phyloP scores from a whole-genome alignment of 2,113 vertebrate genomes.

The Corapipo altera region DNA sequence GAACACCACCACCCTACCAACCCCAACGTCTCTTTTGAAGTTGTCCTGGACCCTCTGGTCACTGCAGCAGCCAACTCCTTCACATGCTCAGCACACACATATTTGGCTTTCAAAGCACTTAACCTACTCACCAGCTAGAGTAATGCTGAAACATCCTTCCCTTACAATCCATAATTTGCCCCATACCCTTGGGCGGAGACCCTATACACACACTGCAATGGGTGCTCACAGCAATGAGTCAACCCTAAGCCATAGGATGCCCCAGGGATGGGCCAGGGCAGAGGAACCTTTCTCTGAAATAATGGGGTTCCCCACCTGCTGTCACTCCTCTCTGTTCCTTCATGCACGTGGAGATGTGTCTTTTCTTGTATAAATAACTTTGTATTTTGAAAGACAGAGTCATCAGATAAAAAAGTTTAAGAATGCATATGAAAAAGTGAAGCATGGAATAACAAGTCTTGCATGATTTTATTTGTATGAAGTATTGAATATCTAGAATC shows the following conservation, averaged over 20 bases:
- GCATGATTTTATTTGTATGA: neutral
- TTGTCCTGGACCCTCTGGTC: neutral
- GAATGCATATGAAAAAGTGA: neutral
- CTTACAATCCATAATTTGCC: neutral
- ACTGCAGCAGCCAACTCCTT: neutral
- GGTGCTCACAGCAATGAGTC: neutral
- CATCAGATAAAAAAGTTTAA: neutral
- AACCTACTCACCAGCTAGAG: neutral
- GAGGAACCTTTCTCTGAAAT: neutral
- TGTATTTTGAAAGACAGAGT: neutral
- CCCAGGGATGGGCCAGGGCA: neutral
- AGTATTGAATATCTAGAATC: neutral
- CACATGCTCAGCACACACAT: neutral
- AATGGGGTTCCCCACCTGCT: neutral
- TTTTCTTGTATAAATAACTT: neutral
- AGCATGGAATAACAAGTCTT: neutral
- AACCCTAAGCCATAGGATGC: neutral
- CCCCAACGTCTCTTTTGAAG: neutral
- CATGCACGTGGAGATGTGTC: rapidly evolving
- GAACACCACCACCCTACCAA: rapidly evolving
- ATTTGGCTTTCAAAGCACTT: neutral
- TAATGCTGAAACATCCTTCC: neutral
- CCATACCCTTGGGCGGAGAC: neutral
- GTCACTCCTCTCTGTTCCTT: neutral
- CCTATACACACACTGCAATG: rapidly evolving